Base-by-base conservation (phyloP, 1,140 invertebrate genomes). In the Aphaenogaster ashmeadi region DNA sequence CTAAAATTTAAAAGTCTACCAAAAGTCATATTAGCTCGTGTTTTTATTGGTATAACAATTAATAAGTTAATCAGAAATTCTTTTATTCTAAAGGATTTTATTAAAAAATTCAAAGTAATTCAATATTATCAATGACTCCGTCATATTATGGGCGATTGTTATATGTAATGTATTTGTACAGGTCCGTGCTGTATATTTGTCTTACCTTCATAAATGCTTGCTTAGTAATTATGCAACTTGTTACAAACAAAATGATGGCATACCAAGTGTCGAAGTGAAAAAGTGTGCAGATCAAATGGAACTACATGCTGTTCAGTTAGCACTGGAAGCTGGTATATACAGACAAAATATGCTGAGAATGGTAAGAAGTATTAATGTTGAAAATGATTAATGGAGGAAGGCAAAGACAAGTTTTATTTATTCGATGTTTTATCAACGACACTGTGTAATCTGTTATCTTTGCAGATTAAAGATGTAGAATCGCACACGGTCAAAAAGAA, bases 121-220 rank as follows among this genome's bases (percentile, higher is more conserved):
- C 2, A 38, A 38, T 11, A 38, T 44, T 44, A 11, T n/a, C 15
- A 44, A 67, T 52, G 21, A 50, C 3, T 38, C n/a, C 33, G 15
- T 69, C 27, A 64, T 27, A 38, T 52, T 27, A 38, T 52, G 8
- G 41, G 87, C 52, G 47, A 67, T 54, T 52, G 9, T 54, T 50
- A 60, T 13, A 18, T 15, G 3, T 18, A 44, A 54, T 66, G 18
- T 88, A 69, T 72, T 83, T 91, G 18, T 36, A 21, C 36, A 94
- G 93, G 93, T 94, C 50, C 92, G 93, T 75, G 47, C 91, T 18
- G 91, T 93, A 4, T 94, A 94, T 60, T 93, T 92, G 38, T 93
- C 93, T 0, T 92, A 94, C 67, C 89, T 94, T 18, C 89, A 93
- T n/a, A 93, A 94, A 72, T 94, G 93, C 33, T 85, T 94, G 18